Evolutionary conservation across 2,797 vertebrate species (phyloP), one percentile per base, ranked within the genome.

Genomic region (Falco columbarius): DNA sequence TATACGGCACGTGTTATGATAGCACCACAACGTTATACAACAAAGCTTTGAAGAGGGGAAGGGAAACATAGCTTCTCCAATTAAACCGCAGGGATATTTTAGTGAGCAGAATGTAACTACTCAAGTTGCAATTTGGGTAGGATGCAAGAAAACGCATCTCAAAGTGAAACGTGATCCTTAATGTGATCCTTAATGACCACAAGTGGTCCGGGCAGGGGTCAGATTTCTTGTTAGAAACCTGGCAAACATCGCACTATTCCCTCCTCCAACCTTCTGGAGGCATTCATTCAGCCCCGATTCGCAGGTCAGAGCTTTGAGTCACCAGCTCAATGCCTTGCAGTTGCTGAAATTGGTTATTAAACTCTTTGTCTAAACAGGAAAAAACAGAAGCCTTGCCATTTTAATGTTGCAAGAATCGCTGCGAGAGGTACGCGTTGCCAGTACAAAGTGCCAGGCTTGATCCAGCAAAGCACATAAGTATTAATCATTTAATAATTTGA

Each of bases 141-240:
- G 93, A 96, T 72, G 42, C 86, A 90, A 95, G 89, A 81, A 97
- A 95, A 95, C 20, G 5, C 79, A 87, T 95, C 93, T 91, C 86
- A 17, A 95, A 92, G 81, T 77, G 94, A 94, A 97, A 42, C 14
- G 15, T 15, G 34, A 95, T 83, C 90, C 63, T 75, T 88, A 93
- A 42, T 15, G 40, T 15, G 34, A 95, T 83, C 90, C 63, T 75
- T 88, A 93, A 90, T 91, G 92, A 96, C 90, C 65, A 51, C 86
- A 93, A 96, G 81, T 90, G 96, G 95, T 83, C 90, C 70, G 90
- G 46, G 65, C 91, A 95, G 19, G 74, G 81, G 90, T 96, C 90
- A 88, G 72, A 92, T 93, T 96, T 95, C 95, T 93, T 90, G 95
- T 96, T 75, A 97, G 94, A 93, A 96, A 90, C 81, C 72, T 97